Evolutionary conservation across 2,113 vertebrate genomes (phyloP).

Genomic region (Silurus asotus): DNA sequence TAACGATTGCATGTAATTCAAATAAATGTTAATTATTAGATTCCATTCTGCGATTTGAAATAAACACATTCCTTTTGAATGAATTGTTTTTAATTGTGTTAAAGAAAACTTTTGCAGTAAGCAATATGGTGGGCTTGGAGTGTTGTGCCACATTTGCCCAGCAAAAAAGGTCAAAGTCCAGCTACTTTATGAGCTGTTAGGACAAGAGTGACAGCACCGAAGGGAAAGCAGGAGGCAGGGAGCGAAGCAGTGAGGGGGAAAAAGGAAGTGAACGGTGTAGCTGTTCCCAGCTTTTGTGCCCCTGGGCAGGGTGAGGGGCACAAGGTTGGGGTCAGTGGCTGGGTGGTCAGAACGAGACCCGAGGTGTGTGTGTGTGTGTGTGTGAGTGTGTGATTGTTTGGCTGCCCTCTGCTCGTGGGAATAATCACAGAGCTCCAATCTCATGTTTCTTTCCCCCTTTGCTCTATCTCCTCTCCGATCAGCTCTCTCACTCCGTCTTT

Average conservation of each 20-base stretch:
- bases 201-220: conserved; percentile 72
- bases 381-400: conserved; percentile 57
- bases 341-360: conserved; percentile 68
- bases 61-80: background rate
- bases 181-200: conserved; percentile 77
- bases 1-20: background rate
- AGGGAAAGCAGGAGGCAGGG: conserved; percentile 47
- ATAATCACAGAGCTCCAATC: conserved; percentile 59
- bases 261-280: conserved; percentile 72
- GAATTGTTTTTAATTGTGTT: background rate
- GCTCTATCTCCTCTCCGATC: conserved; percentile 42
- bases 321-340: conserved; percentile 65
- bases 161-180: conserved; percentile 73
- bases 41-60: background rate
- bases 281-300: conserved; percentile 67
- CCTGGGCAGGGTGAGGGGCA: conserved; percentile 68
- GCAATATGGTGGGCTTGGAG: background rate
- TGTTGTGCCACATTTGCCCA: background rate
- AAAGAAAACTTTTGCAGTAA: background rate
- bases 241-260: conserved; percentile 44
- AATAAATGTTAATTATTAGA: background rate
- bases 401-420: conserved; percentile 53
- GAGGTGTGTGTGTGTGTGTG: conserved; percentile 54
- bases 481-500: conserved; percentile 56
- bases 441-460: conserved; percentile 30